These are phyloP conservation scores for Dioctria linearis DNA, from an alignment of 2,888 invertebrate genomes.

Conservation along the genomic window DNA sequence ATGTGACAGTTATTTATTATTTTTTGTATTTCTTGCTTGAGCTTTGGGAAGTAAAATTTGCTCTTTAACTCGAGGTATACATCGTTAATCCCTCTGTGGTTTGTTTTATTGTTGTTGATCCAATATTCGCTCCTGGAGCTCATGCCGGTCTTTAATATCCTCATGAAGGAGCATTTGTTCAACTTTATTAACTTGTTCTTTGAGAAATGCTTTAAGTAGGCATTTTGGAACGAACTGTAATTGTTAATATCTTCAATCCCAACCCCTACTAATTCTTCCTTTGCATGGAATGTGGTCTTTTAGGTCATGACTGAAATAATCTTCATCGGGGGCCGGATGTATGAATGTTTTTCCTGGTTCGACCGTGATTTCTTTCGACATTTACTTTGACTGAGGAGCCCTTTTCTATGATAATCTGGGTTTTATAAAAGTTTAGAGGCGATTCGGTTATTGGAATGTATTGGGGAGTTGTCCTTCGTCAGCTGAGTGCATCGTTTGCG, in stretches of 20 bases:
- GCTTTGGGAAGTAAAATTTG: too few species aligned
- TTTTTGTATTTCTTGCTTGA: slow-evolving; percentile 54
- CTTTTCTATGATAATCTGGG: too few species aligned
- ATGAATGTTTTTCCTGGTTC: too few species aligned
- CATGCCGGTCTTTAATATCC: slow-evolving; percentile 31
- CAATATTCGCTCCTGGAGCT: slow-evolving; percentile 22
- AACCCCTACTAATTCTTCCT: slow-evolving; percentile 30
- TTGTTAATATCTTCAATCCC: too few species aligned
- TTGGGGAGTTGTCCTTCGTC: slow-evolving; percentile 53
- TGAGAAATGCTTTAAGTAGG: neutral
- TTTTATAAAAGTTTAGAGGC: slow-evolving; percentile 13
- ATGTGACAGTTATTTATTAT: slow-evolving; percentile 56
- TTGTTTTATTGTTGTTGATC: slow-evolving; percentile 41
- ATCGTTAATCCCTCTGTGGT: slow-evolving; percentile 55
- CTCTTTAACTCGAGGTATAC: slow-evolving; percentile 50
- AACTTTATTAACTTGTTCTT: neutral
- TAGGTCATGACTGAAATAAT: too few species aligned
- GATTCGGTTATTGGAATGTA: slow-evolving; percentile 39
- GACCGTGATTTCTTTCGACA: too few species aligned
- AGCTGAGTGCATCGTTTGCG: neutral
- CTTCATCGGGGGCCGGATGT: too few species aligned
- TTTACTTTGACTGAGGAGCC: too few species aligned
- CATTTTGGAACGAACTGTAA: too few species aligned
- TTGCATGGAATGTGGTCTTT: slow-evolving; percentile 29
- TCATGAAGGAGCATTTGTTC: neutral